phyloP scores from a whole-genome alignment of 2,113 vertebrate species.

The Protomyctophum bolini region DNA sequence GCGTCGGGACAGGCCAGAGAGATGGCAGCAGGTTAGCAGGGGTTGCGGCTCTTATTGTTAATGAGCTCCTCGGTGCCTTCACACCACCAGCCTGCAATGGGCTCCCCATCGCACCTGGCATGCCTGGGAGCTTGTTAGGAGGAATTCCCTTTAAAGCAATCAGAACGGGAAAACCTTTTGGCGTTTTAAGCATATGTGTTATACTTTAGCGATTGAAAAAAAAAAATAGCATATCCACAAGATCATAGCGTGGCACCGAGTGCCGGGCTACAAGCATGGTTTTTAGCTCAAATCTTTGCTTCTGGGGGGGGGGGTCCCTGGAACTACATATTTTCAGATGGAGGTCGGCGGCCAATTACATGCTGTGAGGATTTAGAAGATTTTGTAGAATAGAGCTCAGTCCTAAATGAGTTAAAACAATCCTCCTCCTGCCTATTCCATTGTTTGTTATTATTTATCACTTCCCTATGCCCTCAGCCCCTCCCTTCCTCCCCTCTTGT shows the following conservation, averaged over 20 bases:
- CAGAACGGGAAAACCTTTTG: not conserved
- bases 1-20: slow-evolving; percentile 33
- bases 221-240: no score
- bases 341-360: no score
- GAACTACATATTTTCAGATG: no score
- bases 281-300: no score
- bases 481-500: not conserved
- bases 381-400: no score
- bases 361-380: no score
- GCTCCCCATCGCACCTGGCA: slow-evolving; percentile 20
- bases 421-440: slow-evolving; percentile 21
- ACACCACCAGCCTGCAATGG: slow-evolving; percentile 21
- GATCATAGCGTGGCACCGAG: no score
- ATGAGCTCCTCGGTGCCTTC: slow-evolving; percentile 70
- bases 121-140: slow-evolving; percentile 65
- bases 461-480: not conserved
- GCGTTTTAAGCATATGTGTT: no score
- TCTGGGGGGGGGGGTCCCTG: no score
- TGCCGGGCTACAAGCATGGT: no score
- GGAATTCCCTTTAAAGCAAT: slow-evolving; percentile 55
- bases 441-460: not conserved
- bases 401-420: slow-evolving; percentile 44
- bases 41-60: slow-evolving; percentile 49
- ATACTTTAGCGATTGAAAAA: no score
- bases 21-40: slow-evolving; percentile 47